Base-by-base conservation (phyloP, 2,113 vertebrate genomes). In the Chionodraco myersi region DNA sequence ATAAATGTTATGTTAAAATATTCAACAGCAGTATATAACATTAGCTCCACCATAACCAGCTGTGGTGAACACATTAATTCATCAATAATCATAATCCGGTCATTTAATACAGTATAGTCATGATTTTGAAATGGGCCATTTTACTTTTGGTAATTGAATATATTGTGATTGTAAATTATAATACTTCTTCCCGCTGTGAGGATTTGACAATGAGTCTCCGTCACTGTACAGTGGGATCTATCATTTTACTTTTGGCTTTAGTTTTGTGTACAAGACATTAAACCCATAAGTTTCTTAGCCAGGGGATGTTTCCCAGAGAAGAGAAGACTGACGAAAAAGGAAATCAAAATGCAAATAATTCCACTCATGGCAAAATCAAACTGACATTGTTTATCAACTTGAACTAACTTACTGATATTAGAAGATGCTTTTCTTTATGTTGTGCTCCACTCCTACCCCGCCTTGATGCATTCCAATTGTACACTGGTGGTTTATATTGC, bases 401-500 rank as follows among this genome's bases (percentile, higher is more conserved):
- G 8, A 66, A 73, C 64, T 26, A 52, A 23, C 26, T 30, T 30
- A 30, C 21, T 54, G 26, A 80, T 59, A 52, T 57, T 61, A 47
- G 6, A 59, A 47, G 26, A 68, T 58, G 41, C 64, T 52, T 69
- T 41, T 60, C 58, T 36, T 64, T 2, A 8, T 47, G 14, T 4
- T 9, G 0, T 23, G 36, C 36, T 59, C 23, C n/a, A 26, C 47
- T 68, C 26, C 26, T 18, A 79, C 63, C 16, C 67, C 26, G 48
- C 66, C 11, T 30, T 6, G 1, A 66, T 62, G 56, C 69, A 75
- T 78, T 83, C 77, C 77, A 64, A 30, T 77, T 53, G 36, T 34
- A 15, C 58, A 26, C 52, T 57, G 15, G 53, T 72, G 77, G 71
- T 79, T 86, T 72, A 53, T 64, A 21, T 58, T 53, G 53, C 44